Conservation (phyloP, 1,140 invertebrate genomes). For the Diabrotica undecimpunctata region DNA sequence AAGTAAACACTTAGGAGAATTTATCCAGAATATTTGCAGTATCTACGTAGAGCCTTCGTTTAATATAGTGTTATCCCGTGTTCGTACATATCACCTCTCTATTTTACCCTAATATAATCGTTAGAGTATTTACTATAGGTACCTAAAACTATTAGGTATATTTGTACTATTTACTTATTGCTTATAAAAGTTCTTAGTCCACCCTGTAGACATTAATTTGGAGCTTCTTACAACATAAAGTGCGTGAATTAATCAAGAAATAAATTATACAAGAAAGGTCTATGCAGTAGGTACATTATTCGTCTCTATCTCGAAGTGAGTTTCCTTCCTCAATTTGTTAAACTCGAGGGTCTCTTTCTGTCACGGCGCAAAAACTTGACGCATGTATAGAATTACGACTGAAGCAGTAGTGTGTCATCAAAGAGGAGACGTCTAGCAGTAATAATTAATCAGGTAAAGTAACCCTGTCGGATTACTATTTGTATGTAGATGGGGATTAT, state of each 20-base stretch:
- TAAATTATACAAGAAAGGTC: background rate
- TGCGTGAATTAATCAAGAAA: background rate
- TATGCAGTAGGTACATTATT: background rate
- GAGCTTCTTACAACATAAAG: background rate
- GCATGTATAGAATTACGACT: background rate
- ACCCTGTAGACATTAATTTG: too few species aligned
- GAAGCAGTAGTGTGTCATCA: background rate
- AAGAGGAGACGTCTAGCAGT: background rate
- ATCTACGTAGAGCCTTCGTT: too few species aligned
- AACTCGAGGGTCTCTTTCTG: background rate
- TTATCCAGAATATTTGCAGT: too few species aligned
- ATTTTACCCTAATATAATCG: too few species aligned
- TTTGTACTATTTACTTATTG: too few species aligned
- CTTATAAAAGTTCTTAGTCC: too few species aligned
- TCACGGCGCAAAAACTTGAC: background rate
- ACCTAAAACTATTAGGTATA: too few species aligned
- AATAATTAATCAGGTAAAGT: background rate
- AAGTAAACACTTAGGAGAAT: too few species aligned
- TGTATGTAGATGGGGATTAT: constrained; percentile 1
- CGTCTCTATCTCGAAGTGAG: constrained; percentile 1
- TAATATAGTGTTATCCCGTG: too few species aligned
- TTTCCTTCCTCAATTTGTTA: background rate
- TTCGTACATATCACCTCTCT: too few species aligned
- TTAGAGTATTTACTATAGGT: too few species aligned
- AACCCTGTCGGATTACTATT: background rate